Base-by-base conservation (phyloP, 2,113 vertebrate species). In the Tiliqua scincoides region DNA sequence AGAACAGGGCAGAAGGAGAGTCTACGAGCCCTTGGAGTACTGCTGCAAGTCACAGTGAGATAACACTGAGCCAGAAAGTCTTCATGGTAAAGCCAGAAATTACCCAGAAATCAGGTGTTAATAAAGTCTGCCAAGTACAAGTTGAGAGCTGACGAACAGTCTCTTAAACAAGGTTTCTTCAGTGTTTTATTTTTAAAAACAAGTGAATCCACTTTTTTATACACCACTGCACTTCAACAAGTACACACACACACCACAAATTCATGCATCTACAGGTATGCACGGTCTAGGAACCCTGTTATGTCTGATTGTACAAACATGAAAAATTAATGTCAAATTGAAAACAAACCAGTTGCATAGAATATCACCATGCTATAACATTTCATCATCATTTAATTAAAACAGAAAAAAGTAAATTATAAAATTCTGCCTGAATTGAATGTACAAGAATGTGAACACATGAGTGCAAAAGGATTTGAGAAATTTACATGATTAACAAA, bases 341-440 rank as follows among this genome's bases (percentile, higher is more conserved):
- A 97, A 48, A 97, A 97, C 97, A 96, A 97, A 97, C 97, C 97
- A 98, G 97, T 99, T 99, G 98, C 98, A 99, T 99, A 99, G 99
- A 98, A 96, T 98, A 98, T 98, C 97, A 98, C 98, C 98, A 99
- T 99, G 98, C 99, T 97, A 96, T 89, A 95, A 97, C 92, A 94
- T 95, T 94, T 96, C 95, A 96, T 94, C 86, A 83, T 93, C 90
- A 92, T 79, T 95, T 91, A 89, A 96, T 94, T 90, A 88, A 94
- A 95, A 94, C 94, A 93, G 93, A 93, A 93, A n/a, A 95, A 96
- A 90, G 52, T 90, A 98, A 97, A 97, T 97, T 97, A 97, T 96
- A 98, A 97, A 97, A 96, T 93, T 96, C 90, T 95, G 95, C 95
- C 95, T 97, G 95, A 95, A 96, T 91, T 91, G 92, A 97, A 97